Percentiles rank a stretch among this genome's conserved stretches.
Evolutionary conservation across 2,888 invertebrate species (phyloP).

Genomic region (Cataglyphis altisquamis): DNA sequence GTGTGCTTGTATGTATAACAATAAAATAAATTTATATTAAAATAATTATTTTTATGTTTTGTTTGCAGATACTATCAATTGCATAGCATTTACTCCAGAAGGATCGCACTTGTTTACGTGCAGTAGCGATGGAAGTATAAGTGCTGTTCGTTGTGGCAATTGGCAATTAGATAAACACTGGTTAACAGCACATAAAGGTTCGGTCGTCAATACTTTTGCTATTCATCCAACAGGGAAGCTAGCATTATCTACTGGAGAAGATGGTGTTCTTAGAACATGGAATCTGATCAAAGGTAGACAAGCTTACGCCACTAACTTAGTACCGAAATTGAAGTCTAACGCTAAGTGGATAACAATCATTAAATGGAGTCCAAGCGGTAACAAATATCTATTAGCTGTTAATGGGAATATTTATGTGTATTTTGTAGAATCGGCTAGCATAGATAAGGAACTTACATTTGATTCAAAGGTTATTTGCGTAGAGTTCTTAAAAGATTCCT

Average conservation of each 20-base stretch:
- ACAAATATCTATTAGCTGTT: conserved; percentile 92
- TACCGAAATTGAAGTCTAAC: conserved; percentile 83
- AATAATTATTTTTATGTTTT: not conserved
- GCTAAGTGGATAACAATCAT: conserved; percentile 81
- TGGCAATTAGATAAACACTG: conserved; percentile 95
- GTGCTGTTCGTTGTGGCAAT: conserved; percentile 93
- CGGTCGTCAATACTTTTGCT: conserved; percentile 91
- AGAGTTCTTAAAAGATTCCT: conserved; percentile 90
- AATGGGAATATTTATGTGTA: conserved; percentile 93
- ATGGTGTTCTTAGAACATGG: conserved; percentile 96
- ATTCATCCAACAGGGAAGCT: conserved; percentile 96
- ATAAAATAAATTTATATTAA: not conserved
- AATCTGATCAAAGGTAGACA: conserved; percentile 96
- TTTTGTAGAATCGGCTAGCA: conserved; percentile 92
- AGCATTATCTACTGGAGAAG: conserved; percentile 94
- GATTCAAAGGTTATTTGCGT: conserved; percentile 91
- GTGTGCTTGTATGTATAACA: not conserved
- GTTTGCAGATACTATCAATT: conserved; percentile 90
- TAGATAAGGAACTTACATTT: conserved; percentile 90
- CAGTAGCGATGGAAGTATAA: conserved; percentile 94
- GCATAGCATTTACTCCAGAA: conserved; percentile 92
- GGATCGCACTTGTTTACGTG: conserved; percentile 93
- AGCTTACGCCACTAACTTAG: conserved; percentile 95
- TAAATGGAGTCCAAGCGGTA: conserved; percentile 92
- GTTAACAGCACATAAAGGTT: conserved; percentile 94